Conservation (phyloP, 1,140 invertebrate genomes). For the Cephus cinctus region DNA sequence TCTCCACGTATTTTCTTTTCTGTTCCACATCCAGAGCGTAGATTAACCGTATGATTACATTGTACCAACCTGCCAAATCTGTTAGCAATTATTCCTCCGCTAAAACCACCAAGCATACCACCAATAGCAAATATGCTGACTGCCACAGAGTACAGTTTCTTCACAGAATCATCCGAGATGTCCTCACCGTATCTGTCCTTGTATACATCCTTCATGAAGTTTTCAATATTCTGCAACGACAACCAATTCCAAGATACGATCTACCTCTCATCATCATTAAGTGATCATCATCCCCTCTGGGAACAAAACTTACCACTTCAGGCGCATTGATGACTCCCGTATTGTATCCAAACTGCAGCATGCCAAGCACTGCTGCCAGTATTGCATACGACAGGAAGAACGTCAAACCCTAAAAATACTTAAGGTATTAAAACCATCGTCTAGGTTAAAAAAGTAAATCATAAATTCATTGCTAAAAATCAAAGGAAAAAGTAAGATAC, state of each 20-base stretch:
- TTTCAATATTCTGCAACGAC: slow-evolving; percentile 84
- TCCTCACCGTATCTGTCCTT: slow-evolving; percentile 71
- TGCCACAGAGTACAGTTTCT: slow-evolving; percentile 83
- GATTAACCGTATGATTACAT: too few species aligned
- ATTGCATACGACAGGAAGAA: slow-evolving; percentile 90
- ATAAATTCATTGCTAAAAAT: slow-evolving; percentile 16
- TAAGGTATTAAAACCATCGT: slow-evolving; percentile 19
- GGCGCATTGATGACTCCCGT: slow-evolving; percentile 98
- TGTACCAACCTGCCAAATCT: slow-evolving; percentile 78
- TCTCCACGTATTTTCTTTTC: too few species aligned
- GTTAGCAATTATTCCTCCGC: slow-evolving; percentile 86
- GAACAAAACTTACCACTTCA: slow-evolving; percentile 71
- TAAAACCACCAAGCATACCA: slow-evolving; percentile 92
- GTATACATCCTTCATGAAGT: slow-evolving; percentile 89
- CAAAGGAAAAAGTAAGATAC: slow-evolving; percentile 23
- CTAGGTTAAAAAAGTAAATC: slow-evolving; percentile 10
- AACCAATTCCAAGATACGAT: too few species aligned
- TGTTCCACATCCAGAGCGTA: too few species aligned
- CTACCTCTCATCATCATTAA: too few species aligned
- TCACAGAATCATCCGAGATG: slow-evolving; percentile 68
- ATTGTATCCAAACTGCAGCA: slow-evolving; percentile 99
- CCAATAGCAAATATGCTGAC: slow-evolving; percentile 94
- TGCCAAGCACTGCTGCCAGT: slow-evolving; percentile 90
- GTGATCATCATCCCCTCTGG: too few species aligned
- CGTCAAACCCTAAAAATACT: slow-evolving; percentile 77